Evolutionary conservation across 2,113 vertebrate genomes (phyloP), one percentile per base, ranked within the genome.

Genomic region (Amphiprion percula): DNA sequence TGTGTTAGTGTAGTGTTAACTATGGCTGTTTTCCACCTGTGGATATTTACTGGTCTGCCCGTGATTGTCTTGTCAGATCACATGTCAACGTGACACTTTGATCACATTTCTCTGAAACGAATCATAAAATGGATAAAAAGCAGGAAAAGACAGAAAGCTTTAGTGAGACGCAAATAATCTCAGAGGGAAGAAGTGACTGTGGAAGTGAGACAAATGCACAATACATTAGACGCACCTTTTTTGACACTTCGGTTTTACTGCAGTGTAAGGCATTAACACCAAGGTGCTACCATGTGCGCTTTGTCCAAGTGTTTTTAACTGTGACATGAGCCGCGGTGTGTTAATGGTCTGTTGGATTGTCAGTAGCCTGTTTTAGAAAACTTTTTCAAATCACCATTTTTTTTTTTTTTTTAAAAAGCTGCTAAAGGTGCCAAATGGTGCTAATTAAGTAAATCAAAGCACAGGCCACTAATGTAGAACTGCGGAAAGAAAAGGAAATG

Each of bases 321-420:
- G 55, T 44, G 50, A 3, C 12, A 17, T 47, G 41, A 78, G 50
- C 44, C 46, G 41, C n/a, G 37, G 33, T n/a, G 61, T 55, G 47
- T 0, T 14, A n/a, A 44, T 14, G 15, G 58, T 70, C 47, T 59
- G 19, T 76, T 72, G 55, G 21, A n/a, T 19, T 65, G 24, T 81
- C 56, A 59, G 24, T 39, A 58, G 66, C 33, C 55, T 78, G 41
- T 46, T 74, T 67, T 30, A 61, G 64, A 69, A n/a, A 68, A 28
- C 12, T 0, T 75, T 72, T 37, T 37, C 30, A 30, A 30, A 30
- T 26, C 26, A 26, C 30, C n/a, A n/a, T n/a, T n/a, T n/a, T n/a
- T n/a, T n/a, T n/a, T n/a, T n/a, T n/a, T n/a, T n/a, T 33, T 33
- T 33, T 33, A 6, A 6, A 33, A 33, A 26, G 49, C 44, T 67